Conservation (phyloP, 2,113 vertebrate species). For the Pyrgilauda ruficollis region DNA sequence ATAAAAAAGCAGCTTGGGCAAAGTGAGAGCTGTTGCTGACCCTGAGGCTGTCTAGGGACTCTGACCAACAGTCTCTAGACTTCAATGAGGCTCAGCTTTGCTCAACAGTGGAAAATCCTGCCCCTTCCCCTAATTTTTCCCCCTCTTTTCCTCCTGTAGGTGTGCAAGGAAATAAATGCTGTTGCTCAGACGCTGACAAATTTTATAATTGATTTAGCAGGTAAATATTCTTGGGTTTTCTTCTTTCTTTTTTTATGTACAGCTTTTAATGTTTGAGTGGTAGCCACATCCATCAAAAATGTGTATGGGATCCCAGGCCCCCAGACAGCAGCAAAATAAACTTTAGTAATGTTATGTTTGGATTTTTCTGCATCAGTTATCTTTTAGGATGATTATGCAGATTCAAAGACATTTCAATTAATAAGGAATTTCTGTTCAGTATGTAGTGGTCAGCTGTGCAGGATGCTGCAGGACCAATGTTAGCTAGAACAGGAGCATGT, state of each 20-base stretch:
- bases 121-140: background rate
- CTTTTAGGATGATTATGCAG: background rate
- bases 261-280: background rate
- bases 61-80: background rate
- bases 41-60: background rate
- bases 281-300: background rate
- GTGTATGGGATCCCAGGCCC: slow-evolving; percentile 62
- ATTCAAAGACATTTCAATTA: background rate
- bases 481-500: background rate
- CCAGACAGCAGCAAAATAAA: background rate
- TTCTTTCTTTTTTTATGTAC: background rate
- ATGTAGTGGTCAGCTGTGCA: background rate
- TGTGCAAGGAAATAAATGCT: slow-evolving; percentile 87
- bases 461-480: background rate
- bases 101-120: background rate
- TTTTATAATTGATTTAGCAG: slow-evolving; percentile 80
- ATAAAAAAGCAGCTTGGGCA: background rate
- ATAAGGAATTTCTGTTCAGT: background rate
- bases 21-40: background rate
- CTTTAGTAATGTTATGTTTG: background rate
- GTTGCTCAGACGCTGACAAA: slow-evolving; percentile 79
- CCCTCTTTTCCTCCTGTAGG: slow-evolving; percentile 62
- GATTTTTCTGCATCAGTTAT: background rate
- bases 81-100: background rate
- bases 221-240: slow-evolving; percentile 44